Evolutionary conservation across 2,888 invertebrate species (phyloP), one percentile per base, ranked within the genome.

Genomic region (Cyaniris semiargus): DNA sequence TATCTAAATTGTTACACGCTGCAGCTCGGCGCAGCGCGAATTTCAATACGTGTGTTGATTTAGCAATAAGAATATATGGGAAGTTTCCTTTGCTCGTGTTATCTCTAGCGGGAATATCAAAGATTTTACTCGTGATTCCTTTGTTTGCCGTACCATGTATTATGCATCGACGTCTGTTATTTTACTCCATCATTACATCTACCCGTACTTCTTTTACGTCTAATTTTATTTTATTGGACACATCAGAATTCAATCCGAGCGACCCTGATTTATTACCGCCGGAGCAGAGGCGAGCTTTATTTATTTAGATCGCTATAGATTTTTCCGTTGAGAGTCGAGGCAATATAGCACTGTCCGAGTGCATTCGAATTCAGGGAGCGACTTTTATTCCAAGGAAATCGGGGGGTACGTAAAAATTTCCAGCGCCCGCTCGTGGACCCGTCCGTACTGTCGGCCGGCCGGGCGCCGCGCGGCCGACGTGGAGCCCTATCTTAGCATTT

Each of bases 31-130:
- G 71, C 71, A 38, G 21, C 71, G 71, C 38, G 71, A 71, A 71
- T 71, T 71, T 71, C 71, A 71, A 71, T 71, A 71, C 71, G 71
- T 71, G 71, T 38, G 71, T 71, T 71, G 71, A 71, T 71, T 71
- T 71, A 71, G 71, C 71, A 71, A 71, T 71, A 71, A 71, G 70
- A 71, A 71, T 71, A 71, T 71, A 71, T 38, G 71, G 21, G 10
- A 71, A 71, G 71, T 21, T 71, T 71, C 38, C 71, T 71, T 38
- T 4, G n/a, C 10, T 71, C 38, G 38, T 38, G 71, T 38, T 71
- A 71, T 38, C 71, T 71, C 38, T 71, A 1, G 71, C 38, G 71
- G 71, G 71, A 71, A 71, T 71, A 71, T 38, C 71, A 71, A 38
- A 21, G 38, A 71, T 38, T 70, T 71, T 21, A 66, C 66, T n/a